Evolutionary conservation across 2,113 vertebrate genomes (phyloP).

Genomic region (Phoxinus phoxinus): DNA sequence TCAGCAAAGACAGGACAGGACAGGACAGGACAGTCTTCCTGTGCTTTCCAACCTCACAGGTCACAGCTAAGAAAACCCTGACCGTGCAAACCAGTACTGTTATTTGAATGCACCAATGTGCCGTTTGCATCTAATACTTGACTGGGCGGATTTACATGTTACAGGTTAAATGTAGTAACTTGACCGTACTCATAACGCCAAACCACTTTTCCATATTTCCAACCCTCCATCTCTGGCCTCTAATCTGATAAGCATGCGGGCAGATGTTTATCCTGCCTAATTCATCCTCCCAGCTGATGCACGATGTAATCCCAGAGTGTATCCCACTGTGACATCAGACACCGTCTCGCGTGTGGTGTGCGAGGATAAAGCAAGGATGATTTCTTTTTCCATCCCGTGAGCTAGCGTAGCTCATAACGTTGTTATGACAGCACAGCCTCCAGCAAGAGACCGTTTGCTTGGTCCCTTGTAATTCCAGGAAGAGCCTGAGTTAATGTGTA

Average conservation of each 20-base stretch:
- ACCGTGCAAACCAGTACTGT: neutral
- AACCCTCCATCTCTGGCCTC: neutral
- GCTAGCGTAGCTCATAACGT: neutral
- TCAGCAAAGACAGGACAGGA: conserved; percentile 41
- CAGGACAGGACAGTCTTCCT: conserved; percentile 39
- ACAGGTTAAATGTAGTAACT: neutral
- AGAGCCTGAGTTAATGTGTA: conserved; percentile 47
- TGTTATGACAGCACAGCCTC: conserved; percentile 32
- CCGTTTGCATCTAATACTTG: neutral
- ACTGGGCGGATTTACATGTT: too few species aligned
- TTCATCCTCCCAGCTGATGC: conserved; percentile 29
- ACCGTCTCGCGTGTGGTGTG: conserved; percentile 31
- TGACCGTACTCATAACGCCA: neutral
- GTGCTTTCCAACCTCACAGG: neutral
- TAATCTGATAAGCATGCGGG: conserved; percentile 53
- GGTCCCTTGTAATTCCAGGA: conserved; percentile 27
- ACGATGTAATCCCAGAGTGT: conserved; percentile 52
- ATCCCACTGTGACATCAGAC: conserved; percentile 43
- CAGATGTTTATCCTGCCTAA: conserved; percentile 53
- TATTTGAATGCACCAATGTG: neutral
- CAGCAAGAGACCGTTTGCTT: conserved; percentile 14
- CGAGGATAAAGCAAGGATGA: conserved; percentile 8
- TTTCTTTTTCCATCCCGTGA: conserved; percentile 23
- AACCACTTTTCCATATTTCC: conserved; percentile 23
- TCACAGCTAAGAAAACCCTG: conserved; percentile 24